Conservation (phyloP, 1,140 invertebrate genomes). For the Brachionus manjavacas region DNA sequence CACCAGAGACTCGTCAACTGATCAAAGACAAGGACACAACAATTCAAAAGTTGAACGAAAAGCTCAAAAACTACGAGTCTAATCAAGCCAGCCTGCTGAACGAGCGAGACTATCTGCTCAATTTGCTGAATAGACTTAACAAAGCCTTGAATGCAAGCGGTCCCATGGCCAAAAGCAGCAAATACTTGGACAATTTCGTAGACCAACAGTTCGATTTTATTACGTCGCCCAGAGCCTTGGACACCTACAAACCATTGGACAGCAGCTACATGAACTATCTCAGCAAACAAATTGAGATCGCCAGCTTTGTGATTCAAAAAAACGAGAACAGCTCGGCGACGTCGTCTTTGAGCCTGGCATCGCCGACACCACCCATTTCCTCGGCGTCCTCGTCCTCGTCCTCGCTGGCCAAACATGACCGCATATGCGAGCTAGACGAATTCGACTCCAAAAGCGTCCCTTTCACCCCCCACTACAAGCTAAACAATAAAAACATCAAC, state of each 20-base stretch:
- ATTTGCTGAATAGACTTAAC: background rate
- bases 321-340: background rate
- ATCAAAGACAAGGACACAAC: constrained; percentile 19
- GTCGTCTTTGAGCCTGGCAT: background rate
- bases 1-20: constrained; percentile 22
- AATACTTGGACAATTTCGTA: background rate
- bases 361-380: constrained; percentile 5
- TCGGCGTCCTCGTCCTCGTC: background rate
- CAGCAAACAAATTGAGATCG: background rate
- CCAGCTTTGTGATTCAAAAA: constrained; percentile 11
- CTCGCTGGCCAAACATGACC: background rate
- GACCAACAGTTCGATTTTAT: constrained; percentile 3
- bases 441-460: background rate
- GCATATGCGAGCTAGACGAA: constrained; percentile 1
- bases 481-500: constrained; percentile 13
- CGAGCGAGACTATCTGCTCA: constrained; percentile 7
- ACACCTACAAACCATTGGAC: background rate
- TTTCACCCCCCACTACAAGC: background rate
- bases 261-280: background rate
- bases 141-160: background rate
- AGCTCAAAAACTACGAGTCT: background rate
- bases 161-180: background rate
- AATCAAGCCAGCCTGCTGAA: background rate
- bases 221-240: background rate
- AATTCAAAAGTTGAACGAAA: constrained; percentile 15